Conservation (phyloP, 2,113 vertebrate species). For the Perognathus longimembris region DNA sequence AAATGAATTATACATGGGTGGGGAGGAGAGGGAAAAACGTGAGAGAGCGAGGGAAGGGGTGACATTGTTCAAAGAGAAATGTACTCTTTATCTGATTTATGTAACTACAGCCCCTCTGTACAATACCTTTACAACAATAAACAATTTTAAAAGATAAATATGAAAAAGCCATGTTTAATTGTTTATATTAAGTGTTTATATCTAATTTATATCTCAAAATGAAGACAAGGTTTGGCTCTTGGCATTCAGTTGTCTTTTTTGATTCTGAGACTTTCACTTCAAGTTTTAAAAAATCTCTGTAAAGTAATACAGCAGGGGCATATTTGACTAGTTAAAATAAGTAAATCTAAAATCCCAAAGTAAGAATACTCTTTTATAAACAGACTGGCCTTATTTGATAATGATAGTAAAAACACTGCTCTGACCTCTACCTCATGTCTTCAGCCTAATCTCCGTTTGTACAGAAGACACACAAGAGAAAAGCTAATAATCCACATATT, state of each 20-base stretch:
- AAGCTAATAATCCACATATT: not conserved
- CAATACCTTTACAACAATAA: too few relatives aligned
- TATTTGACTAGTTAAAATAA: conserved; percentile 32
- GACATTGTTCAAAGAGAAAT: too few relatives aligned
- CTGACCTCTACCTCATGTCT: not conserved
- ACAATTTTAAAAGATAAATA: too few relatives aligned
- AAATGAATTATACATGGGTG: too few relatives aligned
- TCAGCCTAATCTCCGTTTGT: not conserved
- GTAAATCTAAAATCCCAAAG: not conserved
- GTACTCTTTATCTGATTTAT: too few relatives aligned
- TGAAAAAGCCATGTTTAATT: conserved; percentile 4
- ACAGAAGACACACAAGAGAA: conserved; percentile 8
- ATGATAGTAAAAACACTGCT: conserved; percentile 25
- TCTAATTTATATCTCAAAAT: conserved; percentile 48
- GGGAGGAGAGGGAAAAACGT: too few relatives aligned
- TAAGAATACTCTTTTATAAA: not conserved
- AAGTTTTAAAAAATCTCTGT: not conserved
- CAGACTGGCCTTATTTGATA: not conserved
- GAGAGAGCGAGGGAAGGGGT: too few relatives aligned
- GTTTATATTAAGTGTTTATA: conserved; percentile 30
- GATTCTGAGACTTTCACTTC: conserved; percentile 18
- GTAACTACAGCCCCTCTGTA: too few relatives aligned
- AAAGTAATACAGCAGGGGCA: not conserved
- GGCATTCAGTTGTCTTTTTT: not conserved
- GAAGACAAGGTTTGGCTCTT: conserved; percentile 1